Evolutionary conservation across 1,140 invertebrate genomes (phyloP), one percentile per base, ranked within the genome.

Genomic region (Limonius californicus): DNA sequence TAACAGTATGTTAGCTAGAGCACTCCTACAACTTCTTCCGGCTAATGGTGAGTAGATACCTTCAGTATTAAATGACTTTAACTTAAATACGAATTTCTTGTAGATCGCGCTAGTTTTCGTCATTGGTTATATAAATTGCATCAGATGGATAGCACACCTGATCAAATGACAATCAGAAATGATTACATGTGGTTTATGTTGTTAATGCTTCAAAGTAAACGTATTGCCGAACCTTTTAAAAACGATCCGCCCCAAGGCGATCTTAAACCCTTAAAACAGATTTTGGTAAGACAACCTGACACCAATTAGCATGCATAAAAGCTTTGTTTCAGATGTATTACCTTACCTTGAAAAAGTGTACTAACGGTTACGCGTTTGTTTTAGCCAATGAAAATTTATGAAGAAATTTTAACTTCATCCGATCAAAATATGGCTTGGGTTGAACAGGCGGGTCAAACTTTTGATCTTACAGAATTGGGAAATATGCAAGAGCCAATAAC

Each of bases 101-200:
- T 55, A 78, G 77, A 77, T 54, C 63, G 71, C 61, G 57, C 66
- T 19, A 57, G 65, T 11, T 68, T 76, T n/a, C 39, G 63, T 21
- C 14, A 68, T 32, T 78, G 77, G 76, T 64, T 78, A 12, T 68
- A 75, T 35, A 73, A 72, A 65, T 57, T 78, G 8, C 57, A 68
- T 14, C 64, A 69, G 8, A 72, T 74, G 61, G 57, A 69, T 16
- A 62, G 70, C 35, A 70, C 55, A 32, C 35, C 63, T 3, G 68
- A 74, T 12, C 62, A 74, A 53, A 64, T 76, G 62, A 55, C 62
- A 3, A 71, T 68, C 3, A 59, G 77, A 23, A 77, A 76, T 54
- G 76, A 78, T 23, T 79, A 79, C 57, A 79, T 77, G 72, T 77
- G 77, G 76, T 76, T 77, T 54, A 63, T 79, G 12, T 63, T 78